Conservation (phyloP, 2,888 invertebrate species). For the Hetaerina titia region DNA sequence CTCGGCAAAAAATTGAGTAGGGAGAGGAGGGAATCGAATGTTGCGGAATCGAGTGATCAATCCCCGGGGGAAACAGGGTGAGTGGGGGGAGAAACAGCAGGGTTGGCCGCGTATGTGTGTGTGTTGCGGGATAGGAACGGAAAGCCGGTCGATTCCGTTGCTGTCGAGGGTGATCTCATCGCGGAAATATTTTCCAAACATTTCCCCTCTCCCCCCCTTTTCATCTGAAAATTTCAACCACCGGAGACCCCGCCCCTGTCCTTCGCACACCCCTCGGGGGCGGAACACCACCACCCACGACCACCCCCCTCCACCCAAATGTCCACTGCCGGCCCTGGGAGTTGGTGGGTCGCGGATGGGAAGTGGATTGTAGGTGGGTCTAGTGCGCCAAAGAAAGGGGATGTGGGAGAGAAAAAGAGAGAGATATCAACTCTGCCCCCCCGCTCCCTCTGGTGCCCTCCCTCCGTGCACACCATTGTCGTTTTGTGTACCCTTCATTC, state of each 20-base stretch:
- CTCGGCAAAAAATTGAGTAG: too few relatives aligned
- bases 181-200: conserved; percentile 69
- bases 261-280: neutral
- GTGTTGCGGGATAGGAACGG: conserved; percentile 43
- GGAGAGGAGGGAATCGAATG: too few relatives aligned
- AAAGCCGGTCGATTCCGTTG: conserved; percentile 62
- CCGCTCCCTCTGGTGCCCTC: neutral
- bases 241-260: neutral
- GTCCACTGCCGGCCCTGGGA: neutral
- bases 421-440: neutral
- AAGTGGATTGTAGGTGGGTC: neutral
- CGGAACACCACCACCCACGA: neutral
- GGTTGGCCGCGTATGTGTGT: too few relatives aligned
- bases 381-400: neutral
- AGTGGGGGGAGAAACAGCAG: too few relatives aligned
- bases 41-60: too few relatives aligned
- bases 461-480: neutral
- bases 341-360: neutral
- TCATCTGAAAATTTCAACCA: neutral
- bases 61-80: too few relatives aligned
- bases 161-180: conserved; percentile 50
- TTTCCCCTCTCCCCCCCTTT: neutral
- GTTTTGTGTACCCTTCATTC: conserved; percentile 51
- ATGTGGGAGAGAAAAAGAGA: neutral
- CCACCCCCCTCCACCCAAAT: neutral